Base-by-base conservation (phyloP, 2,888 invertebrate genomes). In the Andrena flavipes region DNA sequence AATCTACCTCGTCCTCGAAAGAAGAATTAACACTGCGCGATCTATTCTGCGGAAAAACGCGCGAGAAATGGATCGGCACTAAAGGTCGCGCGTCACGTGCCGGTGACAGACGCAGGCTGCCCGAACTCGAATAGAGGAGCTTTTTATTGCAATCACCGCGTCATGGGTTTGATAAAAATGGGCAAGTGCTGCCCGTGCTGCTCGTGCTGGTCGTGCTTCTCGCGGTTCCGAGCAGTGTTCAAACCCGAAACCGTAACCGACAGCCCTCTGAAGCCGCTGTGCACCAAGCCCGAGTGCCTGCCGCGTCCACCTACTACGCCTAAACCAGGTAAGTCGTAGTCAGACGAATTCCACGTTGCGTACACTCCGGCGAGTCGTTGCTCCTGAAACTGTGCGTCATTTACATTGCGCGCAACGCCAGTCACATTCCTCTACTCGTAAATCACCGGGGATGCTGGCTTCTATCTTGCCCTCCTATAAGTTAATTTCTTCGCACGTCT, bases 181-280 rank as follows among this genome's bases (percentile, higher is more conserved):
- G 92, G 93, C 13, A 94, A 92, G 75, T 92, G 91, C 73, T 93
- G 92, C 77, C 92, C 88, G 74, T 92, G 91, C 74, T 93, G 92
- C 77, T 92, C 88, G 74, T 92, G 91, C 74, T 93, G 92, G 76
- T 92, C 88, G 62, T 88, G 79, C 13, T 90, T 89, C 26, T 71
- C 60, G 51, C 60, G 90, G 81, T 90, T 92, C 65, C 87, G 92
- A 63, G 89, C 91, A 2, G 88, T 93, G 54, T 93, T 92, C 80
- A 89, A 86, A 67, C 91, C 91, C 2, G 88, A 90, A 8, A 81
- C 77, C 7, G 79, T 73, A 1, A 65, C 60, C 30, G 86, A 82
- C 20, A 80, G 87, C 20, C 84, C 89, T 10, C 80, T 92, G n/a
- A 86, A 90, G 33, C 90, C 91, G 0, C 16, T 80, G 2, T 92